Conservation (phyloP, 2,113 vertebrate genomes). For the Dunckerocampus dactyliophorus region DNA sequence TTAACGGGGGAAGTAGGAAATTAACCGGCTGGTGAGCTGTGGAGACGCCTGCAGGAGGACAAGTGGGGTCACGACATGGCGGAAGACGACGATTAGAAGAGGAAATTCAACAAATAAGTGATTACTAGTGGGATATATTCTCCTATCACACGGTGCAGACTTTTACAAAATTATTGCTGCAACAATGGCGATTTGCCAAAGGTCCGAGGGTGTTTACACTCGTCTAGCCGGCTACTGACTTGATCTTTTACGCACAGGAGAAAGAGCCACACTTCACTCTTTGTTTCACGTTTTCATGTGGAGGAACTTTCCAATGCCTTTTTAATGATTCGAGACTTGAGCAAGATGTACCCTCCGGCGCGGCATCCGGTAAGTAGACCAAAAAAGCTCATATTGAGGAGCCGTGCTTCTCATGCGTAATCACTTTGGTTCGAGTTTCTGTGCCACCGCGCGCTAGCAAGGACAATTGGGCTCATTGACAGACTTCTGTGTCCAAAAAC, state of each 20-base stretch:
- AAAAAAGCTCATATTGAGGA: conserved; percentile 41
- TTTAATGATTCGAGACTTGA: conserved; percentile 72
- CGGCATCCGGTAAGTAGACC: conserved; percentile 69
- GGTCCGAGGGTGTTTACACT: conserved; percentile 37
- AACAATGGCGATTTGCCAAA: conserved; percentile 10
- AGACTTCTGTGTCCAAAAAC: conserved; percentile 30
- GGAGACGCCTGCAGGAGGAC: conserved; percentile 25
- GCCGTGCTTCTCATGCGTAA: conserved; percentile 53
- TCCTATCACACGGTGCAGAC: conserved; percentile 17
- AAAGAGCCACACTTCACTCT: conserved; percentile 7
- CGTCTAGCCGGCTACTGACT: conserved; percentile 23
- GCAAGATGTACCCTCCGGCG: conserved; percentile 71
- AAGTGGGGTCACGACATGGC: conserved; percentile 28
- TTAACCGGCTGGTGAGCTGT: conserved; percentile 27
- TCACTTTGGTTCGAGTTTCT: conserved; percentile 55
- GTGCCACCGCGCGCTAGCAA: conserved; percentile 56
- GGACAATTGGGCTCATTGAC: conserved; percentile 63
- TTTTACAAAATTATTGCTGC: conserved; percentile 24
- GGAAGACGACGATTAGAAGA: conserved; percentile 25
- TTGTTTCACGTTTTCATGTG: conserved; percentile 35
- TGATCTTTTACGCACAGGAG: conserved; percentile 45
- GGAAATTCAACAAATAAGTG: conserved; percentile 15
- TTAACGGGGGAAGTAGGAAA: conserved; percentile 40
- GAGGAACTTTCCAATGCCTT: conserved; percentile 55
- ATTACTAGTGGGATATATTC: conserved; percentile 8